Base-by-base conservation (phyloP, 2,797 vertebrate genomes). In the Parambassis ranga region DNA sequence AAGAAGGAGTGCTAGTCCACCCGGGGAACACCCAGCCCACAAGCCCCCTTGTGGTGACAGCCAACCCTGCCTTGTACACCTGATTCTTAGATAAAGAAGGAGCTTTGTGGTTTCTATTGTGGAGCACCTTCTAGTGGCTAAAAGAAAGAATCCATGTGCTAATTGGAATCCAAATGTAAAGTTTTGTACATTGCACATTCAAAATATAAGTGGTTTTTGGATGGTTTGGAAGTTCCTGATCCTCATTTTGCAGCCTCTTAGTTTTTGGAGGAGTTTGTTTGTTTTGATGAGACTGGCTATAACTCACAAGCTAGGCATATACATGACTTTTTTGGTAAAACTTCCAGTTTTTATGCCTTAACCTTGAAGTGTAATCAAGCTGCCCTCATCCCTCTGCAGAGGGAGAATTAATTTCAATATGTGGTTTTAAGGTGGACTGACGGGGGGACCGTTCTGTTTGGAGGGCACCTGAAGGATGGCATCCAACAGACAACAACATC, bases 381-480 rank as follows among this genome's bases (percentile, higher is more conserved):
- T 35, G 16, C n/a, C 13, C 19, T 33, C 15, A 4, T 10, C 43
- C 27, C 15, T 37, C 16, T 30, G 13, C 27, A 18, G 41, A 1
- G 18, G 38, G 51, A 11, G 48, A 18, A 36, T 74, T 66, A 1
- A 48, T 41, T 16, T 51, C 2, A 22, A 35, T 50, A 42, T 44
- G 43, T 52, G 36, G 36, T 52, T 48, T 57, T 61, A 23, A 59
- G 65, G 46, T 30, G 31, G 30, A 38, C n/a, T 41, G 58, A 46
- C 10, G 18, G 9, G 37, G 37, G 57, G 27, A 44, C 30, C 9
- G 10, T 37, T 46, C 6, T 16, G 3, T 18, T 10, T 42, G 38
- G 32, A 64, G 72, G 72, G 52, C 51, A 65, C 49, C 44, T 76
- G 65, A 68, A 65, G 27, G 68, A 73, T 73, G 62, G 55, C 26